phyloP scores from a whole-genome alignment of 2,888 invertebrate genomes.

The Petrolisthes cinctipes region DNA sequence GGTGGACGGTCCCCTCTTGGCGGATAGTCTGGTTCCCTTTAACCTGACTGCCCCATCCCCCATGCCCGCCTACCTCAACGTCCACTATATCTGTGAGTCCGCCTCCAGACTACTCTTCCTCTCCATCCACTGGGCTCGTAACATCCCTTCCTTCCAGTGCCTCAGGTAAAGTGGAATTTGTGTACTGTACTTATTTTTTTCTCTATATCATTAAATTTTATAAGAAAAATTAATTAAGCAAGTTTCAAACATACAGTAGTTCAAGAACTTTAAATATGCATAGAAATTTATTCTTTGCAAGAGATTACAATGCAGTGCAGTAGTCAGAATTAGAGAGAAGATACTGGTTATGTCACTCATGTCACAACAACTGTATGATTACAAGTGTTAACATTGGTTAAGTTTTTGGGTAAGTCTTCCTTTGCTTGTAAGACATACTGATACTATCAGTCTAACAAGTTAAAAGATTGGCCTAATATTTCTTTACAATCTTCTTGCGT shows the following conservation, averaged over 20 bases:
- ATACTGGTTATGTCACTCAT: too few relatives aligned
- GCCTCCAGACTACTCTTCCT: conserved; percentile 92
- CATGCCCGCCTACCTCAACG: conserved; percentile 88
- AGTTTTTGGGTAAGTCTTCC: too few relatives aligned
- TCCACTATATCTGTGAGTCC: conserved; percentile 95
- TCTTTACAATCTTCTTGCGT: too few relatives aligned
- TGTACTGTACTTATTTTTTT: not conserved
- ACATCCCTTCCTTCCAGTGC: conserved; percentile 84
- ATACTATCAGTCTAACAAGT: too few relatives aligned
- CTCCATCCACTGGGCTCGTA: conserved; percentile 89
- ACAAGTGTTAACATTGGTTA: too few relatives aligned
- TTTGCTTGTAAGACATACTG: too few relatives aligned
- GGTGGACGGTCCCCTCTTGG: conserved; percentile 77
- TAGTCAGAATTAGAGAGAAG: too few relatives aligned
- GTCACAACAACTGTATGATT: too few relatives aligned
- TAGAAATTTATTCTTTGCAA: not conserved
- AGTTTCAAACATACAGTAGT: too few relatives aligned
- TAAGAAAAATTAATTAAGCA: not conserved
- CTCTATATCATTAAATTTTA: not conserved
- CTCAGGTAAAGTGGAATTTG: conserved; percentile 76
- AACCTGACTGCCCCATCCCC: conserved; percentile 82
- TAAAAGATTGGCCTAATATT: too few relatives aligned
- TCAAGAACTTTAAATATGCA: not conserved
- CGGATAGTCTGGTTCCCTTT: conserved; percentile 80
- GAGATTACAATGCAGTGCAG: too few relatives aligned